Percentiles rank a stretch among this genome's conserved stretches.
These are phyloP conservation scores for Rana temporaria DNA, from an alignment of 2,113 vertebrate genomes.

Conservation along the genomic window DNA sequence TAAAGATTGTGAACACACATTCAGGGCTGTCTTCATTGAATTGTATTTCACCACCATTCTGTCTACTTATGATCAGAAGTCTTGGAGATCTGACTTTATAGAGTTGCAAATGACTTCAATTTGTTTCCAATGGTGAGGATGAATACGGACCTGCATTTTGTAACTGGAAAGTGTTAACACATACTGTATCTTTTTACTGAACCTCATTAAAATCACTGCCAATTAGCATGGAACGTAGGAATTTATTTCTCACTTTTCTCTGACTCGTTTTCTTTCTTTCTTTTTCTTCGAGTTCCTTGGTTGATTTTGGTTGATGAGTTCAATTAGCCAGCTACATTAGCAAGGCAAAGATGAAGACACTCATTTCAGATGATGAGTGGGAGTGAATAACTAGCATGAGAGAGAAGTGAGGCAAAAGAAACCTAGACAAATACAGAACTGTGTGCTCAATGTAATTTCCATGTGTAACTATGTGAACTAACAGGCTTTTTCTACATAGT, in stretches of 20 bases:
- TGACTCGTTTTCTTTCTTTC: slow-evolving; percentile 49
- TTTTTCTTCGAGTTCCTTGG: slow-evolving; percentile 53
- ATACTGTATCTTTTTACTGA: slow-evolving; percentile 44
- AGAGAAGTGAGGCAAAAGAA: slow-evolving; percentile 43
- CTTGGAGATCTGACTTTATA: not conserved
- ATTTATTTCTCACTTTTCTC: slow-evolving; percentile 55
- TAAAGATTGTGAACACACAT: not conserved
- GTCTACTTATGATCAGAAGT: not conserved
- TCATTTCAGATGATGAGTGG: slow-evolving; percentile 52
- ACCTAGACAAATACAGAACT: slow-evolving; percentile 29
- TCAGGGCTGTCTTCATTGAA: not conserved
- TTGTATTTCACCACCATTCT: not conserved
- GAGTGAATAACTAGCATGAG: slow-evolving; percentile 49
- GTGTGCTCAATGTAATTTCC: slow-evolving; percentile 5
- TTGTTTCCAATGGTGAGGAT: not conserved
- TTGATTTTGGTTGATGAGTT: slow-evolving; percentile 59
- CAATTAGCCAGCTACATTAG: slow-evolving; percentile 57
- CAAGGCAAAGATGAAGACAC: slow-evolving; percentile 54
- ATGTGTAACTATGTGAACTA: slow-evolving; percentile 14
- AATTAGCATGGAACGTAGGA: slow-evolving; percentile 48
- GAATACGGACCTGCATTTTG: slow-evolving; percentile 1
- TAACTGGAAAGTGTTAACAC: slow-evolving; percentile 31
- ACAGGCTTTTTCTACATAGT: not conserved
- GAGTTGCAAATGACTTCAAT: not conserved
- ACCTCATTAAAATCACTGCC: slow-evolving; percentile 56